Percentiles rank a stretch among this genome's conserved stretches.
These are phyloP conservation scores for Aphrocallistes beatrix DNA, from an alignment of 37 sponge, comb jelly and placozoan genomes.

Conservation along the genomic window DNA sequence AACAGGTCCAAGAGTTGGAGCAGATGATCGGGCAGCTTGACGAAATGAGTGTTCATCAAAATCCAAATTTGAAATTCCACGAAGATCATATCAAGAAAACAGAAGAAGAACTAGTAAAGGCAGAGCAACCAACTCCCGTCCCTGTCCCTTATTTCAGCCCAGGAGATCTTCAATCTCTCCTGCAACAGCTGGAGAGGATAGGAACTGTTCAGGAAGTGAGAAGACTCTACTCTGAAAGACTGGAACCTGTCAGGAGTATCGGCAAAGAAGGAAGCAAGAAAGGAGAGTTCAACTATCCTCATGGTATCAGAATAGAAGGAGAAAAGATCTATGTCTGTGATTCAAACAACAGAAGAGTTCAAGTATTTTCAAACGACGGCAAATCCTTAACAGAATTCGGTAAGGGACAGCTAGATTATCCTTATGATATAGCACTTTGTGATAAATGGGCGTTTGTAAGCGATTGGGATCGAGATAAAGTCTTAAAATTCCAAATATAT, in stretches of 20 bases:
- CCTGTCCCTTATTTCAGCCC: too few relatives aligned
- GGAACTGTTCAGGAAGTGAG: too few relatives aligned
- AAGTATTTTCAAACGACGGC: not conserved
- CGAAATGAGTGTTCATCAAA: not conserved
- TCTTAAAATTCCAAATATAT: not conserved
- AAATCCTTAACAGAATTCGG: too few relatives aligned
- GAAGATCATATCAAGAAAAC: not conserved
- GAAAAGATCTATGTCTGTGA: not conserved
- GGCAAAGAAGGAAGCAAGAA: not conserved
- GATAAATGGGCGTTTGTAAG: not conserved
- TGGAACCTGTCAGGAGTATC: not conserved
- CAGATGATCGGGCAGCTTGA: not conserved
- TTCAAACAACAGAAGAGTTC: not conserved
- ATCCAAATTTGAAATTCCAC: not conserved
- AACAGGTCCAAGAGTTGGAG: not conserved
- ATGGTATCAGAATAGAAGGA: not conserved
- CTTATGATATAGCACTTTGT: not conserved
- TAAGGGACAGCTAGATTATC: not conserved
- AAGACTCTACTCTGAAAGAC: too few relatives aligned
- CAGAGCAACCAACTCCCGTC: not conserved
- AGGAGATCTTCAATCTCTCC: too few relatives aligned
- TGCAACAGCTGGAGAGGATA: too few relatives aligned
- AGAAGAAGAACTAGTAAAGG: not conserved
- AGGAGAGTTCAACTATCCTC: not conserved
- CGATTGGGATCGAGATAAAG: not conserved